These are phyloP conservation scores for Lucilia cuprina DNA, from an alignment of 1,140 invertebrate species.

Conservation along the genomic window DNA sequence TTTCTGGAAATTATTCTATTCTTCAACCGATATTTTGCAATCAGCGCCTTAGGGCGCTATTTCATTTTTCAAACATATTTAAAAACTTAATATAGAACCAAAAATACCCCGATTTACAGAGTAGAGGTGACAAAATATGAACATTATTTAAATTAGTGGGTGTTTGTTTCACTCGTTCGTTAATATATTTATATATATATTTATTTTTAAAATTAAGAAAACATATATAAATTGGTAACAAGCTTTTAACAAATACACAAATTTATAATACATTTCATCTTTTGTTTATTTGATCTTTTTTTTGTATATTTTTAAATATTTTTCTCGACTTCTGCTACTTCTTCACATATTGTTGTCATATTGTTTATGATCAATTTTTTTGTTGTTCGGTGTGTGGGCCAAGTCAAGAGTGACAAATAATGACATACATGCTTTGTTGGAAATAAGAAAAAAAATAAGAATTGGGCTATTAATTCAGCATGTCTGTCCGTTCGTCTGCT, in stretches of 20 bases:
- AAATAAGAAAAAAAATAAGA: background rate
- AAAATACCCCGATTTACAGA: background rate
- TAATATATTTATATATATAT: background rate
- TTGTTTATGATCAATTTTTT: background rate
- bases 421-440: slow-evolving; percentile 27
- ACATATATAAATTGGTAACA: background rate
- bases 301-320: background rate
- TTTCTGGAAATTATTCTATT: too few relatives aligned
- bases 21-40: too few relatives aligned
- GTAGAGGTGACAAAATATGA: background rate
- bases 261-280: background rate
- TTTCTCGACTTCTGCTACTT: background rate
- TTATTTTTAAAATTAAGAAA: background rate
- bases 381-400: slow-evolving; percentile 9
- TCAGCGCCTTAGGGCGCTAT: too few relatives aligned
- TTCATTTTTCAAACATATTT: too few relatives aligned
- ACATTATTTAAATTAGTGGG: background rate
- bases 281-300: background rate
- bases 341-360: background rate
- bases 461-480: slow-evolving; percentile 18
- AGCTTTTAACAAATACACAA: background rate
- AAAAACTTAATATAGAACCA: too few relatives aligned
- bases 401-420: slow-evolving; percentile 25
- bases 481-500: background rate
- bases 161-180: background rate